Evolutionary conservation across 2,888 invertebrate species (phyloP).

Genomic region (Cantharis rufa): DNA sequence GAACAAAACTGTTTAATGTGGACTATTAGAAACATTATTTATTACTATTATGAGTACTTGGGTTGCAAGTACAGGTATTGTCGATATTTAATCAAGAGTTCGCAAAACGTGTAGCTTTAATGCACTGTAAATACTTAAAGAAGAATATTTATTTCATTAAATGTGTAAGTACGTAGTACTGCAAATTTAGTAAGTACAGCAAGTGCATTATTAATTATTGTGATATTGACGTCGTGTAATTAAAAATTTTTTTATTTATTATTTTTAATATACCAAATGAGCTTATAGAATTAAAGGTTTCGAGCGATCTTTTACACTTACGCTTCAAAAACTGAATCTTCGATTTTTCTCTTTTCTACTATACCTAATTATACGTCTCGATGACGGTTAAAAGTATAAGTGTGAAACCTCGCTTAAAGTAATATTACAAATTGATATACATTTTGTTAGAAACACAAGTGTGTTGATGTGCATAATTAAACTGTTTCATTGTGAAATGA

Average conservation of each 20-base stretch:
- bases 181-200: constrained; percentile 26
- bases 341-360: neutral
- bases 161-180: constrained; percentile 20
- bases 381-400: neutral
- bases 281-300: neutral
- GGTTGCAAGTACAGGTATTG: constrained; percentile 18
- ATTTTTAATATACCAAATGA: constrained; percentile 2
- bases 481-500: neutral
- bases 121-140: constrained; percentile 51
- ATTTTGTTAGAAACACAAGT: neutral
- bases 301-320: neutral
- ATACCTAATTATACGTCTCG: neutral
- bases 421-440: neutral
- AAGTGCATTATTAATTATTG: constrained; percentile 44
- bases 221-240: constrained; percentile 39
- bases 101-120: constrained; percentile 55
- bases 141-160: constrained; percentile 23
- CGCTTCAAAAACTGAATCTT: neutral
- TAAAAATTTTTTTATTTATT: constrained; percentile 1
- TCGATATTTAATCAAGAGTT: constrained; percentile 43
- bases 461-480: neutral
- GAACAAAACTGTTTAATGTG: constrained; percentile 27
- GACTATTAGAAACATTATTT: constrained; percentile 16
- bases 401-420: neutral
- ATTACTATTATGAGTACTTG: constrained; percentile 24